Evolutionary conservation across 1,140 invertebrate species (phyloP).

Genomic region (Catajapyx aquilonaris): DNA sequence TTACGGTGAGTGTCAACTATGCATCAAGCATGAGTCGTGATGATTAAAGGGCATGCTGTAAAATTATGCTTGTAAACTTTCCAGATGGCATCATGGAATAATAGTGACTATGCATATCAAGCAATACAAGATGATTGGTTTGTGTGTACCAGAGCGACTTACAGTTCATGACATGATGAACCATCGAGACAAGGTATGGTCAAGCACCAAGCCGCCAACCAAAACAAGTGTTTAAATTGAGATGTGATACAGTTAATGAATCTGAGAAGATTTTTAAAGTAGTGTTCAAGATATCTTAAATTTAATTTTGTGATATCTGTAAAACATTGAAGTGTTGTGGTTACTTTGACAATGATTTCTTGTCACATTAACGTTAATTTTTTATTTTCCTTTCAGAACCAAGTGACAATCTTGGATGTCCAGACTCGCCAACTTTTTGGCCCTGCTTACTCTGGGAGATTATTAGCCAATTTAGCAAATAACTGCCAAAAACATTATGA

Average conservation of each 20-base stretch:
- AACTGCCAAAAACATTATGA: neutral
- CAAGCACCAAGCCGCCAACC: too few relatives aligned
- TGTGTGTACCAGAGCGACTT: constrained; percentile 15
- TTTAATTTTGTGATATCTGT: too few relatives aligned
- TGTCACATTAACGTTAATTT: too few relatives aligned
- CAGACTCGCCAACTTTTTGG: constrained; percentile 6
- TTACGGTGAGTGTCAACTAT: constrained; percentile 4
- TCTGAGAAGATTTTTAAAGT: too few relatives aligned
- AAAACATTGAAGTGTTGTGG: too few relatives aligned
- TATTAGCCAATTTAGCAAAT: constrained; percentile 21
- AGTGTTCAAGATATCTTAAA: too few relatives aligned
- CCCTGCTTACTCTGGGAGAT: constrained; percentile 21
- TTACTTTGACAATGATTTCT: too few relatives aligned
- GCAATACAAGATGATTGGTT: constrained; percentile 13
- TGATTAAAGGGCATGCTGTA: constrained; percentile 1
- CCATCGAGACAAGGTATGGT: constrained; percentile 11
- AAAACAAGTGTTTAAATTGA: too few relatives aligned
- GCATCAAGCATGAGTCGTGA: neutral
- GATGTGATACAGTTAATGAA: too few relatives aligned
- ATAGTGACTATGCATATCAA: constrained; percentile 12
- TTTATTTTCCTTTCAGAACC: constrained; percentile 8
- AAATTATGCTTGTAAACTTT: constrained; percentile 3
- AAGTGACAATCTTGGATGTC: constrained; percentile 9
- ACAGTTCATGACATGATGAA: constrained; percentile 14
- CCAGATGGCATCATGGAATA: constrained; percentile 15